These are phyloP conservation scores for Scaptomyza reducta DNA, from an alignment of 2,888 invertebrate species.

Conservation along the genomic window DNA sequence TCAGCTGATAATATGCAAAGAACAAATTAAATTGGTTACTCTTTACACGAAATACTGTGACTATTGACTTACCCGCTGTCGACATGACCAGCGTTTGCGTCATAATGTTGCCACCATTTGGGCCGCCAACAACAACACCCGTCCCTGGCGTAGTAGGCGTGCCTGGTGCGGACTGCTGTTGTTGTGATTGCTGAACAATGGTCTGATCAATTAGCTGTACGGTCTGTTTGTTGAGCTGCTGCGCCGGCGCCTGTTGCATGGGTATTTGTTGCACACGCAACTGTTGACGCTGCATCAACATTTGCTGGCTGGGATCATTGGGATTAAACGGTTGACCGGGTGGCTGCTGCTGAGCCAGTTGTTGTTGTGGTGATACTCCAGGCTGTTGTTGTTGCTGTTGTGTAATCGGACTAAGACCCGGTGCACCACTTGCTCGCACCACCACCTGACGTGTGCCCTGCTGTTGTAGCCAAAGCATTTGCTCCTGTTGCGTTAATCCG, in stretches of 20 bases:
- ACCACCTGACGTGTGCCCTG: conserved; percentile 87
- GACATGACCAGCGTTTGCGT: conserved; percentile 78
- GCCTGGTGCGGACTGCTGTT: conserved; percentile 53
- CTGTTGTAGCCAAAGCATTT: conserved; percentile 89
- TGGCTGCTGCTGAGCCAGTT: conserved; percentile 55
- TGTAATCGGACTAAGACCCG: conserved; percentile 82
- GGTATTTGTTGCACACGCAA: conserved; percentile 82
- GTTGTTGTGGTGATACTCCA: conserved; percentile 51
- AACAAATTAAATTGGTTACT: not conserved
- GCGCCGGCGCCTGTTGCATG: conserved; percentile 70
- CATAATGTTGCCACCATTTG: conserved; percentile 63
- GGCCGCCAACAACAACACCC: conserved; percentile 42
- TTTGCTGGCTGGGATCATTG: conserved; percentile 83
- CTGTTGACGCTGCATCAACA: conserved; percentile 82
- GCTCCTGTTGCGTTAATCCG: conserved; percentile 87
- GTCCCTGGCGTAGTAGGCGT: conserved; percentile 65
- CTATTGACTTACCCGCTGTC: conserved; percentile 43
- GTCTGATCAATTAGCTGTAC: conserved; percentile 81
- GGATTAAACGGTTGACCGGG: conserved; percentile 74
- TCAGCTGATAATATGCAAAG: conserved; percentile 31
- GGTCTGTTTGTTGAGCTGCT: conserved; percentile 76
- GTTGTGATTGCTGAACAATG: conserved; percentile 63
- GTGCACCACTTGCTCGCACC: conserved; percentile 83
- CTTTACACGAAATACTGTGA: not conserved
- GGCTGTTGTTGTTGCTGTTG: conserved; percentile 68